phyloP scores from a whole-genome alignment of 2,797 vertebrate genomes.

The Acrocephalus scirpaceus region DNA sequence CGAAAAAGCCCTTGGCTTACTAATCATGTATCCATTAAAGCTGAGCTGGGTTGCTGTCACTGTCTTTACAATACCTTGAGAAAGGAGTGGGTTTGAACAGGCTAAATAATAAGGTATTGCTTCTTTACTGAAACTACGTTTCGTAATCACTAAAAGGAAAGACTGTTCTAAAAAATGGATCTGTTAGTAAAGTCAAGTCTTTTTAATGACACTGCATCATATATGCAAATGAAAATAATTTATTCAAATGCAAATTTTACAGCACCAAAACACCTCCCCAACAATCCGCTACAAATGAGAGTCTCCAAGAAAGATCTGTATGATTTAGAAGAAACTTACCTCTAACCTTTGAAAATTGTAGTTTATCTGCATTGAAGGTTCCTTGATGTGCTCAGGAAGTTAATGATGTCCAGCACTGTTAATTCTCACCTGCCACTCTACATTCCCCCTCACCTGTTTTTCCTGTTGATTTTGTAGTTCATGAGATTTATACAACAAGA shows the following conservation, averaged over 20 bases:
- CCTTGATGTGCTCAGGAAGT: background rate
- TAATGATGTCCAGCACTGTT: background rate
- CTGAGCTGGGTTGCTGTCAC: background rate
- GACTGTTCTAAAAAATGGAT: background rate
- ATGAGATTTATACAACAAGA: background rate
- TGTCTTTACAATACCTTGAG: background rate
- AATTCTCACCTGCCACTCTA: background rate
- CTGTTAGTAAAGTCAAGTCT: background rate
- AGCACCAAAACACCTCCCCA: background rate
- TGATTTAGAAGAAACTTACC: background rate
- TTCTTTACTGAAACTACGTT: background rate
- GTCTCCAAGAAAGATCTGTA: background rate
- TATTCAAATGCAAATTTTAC: background rate
- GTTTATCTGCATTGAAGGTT: background rate
- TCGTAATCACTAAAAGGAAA: background rate
- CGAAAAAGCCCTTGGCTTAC: background rate
- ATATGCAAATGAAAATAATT: background rate
- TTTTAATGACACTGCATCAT: background rate
- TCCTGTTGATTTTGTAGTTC: background rate
- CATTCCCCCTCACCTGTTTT: background rate
- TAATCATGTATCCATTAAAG: background rate
- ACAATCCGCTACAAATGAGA: background rate
- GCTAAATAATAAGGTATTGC: background rate
- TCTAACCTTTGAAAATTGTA: background rate
- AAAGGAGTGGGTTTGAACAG: background rate